Evolutionary conservation across 2,888 invertebrate species (phyloP), one percentile per base, ranked within the genome.

Genomic region (Hanleya hanleyi): DNA sequence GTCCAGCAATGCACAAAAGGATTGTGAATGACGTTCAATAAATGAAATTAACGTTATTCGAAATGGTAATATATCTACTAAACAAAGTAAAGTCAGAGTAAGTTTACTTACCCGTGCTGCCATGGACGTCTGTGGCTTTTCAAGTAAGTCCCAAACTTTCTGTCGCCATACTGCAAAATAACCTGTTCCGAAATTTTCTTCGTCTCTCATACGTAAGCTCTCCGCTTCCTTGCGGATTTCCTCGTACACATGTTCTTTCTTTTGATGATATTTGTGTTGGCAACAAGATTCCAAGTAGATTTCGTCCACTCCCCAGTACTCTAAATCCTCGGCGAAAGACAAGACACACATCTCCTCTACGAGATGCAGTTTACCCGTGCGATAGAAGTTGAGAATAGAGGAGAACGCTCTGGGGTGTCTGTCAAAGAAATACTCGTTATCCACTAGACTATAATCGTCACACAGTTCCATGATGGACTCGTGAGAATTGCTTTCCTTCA

Each of bases 311-410:
- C 98, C 98, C 98, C 98, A 99, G 92, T 98, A 98, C 91, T 98
- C 97, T 88, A 99, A 93, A 92, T 99, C 98, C 91, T 98, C 98
- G 92, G 97, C 97, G 92, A 98, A 99, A 83, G 98, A 97, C 90
- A 98, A 93, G 86, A 98, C 98, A 92, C 98, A 99, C 97, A 98
- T 98, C 92, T 98, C 98, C 91, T 99, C 98, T 86, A 98, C 97
- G 90, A 99, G 94, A 92, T 99, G 99, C 87, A 99, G 93, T 91
- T 98, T 98, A 69, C 98, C 98, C 87, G 98, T 98, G 86, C 98
- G 94, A 92, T 98, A 91, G 93, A 99, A 99, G 93, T 99, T 98
- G 71, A 93, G 93, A 87, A 98, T 97, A 86, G 98, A 97, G 92
- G 96, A 96, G 92, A 99, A 99, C 88, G 97, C 97, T 91, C 97